Percentiles rank a stretch among this genome's conserved stretches.
Evolutionary conservation across 2,113 vertebrate species (phyloP).

Genomic region (Lota lota): DNA sequence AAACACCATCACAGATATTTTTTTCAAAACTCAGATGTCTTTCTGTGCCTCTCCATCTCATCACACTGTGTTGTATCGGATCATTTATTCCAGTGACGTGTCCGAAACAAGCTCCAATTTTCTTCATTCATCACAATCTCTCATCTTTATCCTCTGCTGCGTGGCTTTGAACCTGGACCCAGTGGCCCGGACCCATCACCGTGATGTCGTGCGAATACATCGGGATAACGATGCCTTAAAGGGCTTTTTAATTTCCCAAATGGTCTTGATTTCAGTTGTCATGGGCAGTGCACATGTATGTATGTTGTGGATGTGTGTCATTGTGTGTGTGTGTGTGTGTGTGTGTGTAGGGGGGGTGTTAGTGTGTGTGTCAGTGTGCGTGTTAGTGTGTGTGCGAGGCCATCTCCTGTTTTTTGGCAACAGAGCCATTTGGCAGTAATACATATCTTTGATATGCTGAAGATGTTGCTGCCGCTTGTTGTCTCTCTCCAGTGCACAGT

Average conservation of each 20-base stretch:
- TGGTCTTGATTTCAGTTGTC: constrained; percentile 39
- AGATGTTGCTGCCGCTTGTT: background rate
- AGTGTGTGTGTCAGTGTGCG: too few relatives aligned
- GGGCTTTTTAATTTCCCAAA: constrained; percentile 31
- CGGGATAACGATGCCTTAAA: constrained; percentile 24
- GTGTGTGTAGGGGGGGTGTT: background rate
- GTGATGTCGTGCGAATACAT: constrained; percentile 41
- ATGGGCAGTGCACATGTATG: constrained; percentile 12
- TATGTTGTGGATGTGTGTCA: constrained; percentile 34
- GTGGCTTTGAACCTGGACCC: too few relatives aligned
- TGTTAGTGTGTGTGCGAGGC: background rate
- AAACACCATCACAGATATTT: too few relatives aligned
- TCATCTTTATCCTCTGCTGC: constrained; percentile 13
- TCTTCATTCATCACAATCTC: constrained; percentile 12
- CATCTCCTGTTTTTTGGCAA: background rate
- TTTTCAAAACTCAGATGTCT: too few relatives aligned
- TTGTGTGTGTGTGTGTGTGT: constrained; percentile 35
- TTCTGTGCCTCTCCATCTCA: too few relatives aligned
- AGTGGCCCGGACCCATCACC: background rate
- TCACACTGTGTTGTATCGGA: too few relatives aligned
- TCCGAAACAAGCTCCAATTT: background rate
- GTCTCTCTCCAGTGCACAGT: constrained; percentile 60
- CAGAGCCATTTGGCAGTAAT: constrained; percentile 2
- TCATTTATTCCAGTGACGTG: background rate
- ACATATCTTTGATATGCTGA: constrained; percentile 39